Base-by-base conservation (phyloP, 2,113 vertebrate species). In the Sebastes schlegelii region DNA sequence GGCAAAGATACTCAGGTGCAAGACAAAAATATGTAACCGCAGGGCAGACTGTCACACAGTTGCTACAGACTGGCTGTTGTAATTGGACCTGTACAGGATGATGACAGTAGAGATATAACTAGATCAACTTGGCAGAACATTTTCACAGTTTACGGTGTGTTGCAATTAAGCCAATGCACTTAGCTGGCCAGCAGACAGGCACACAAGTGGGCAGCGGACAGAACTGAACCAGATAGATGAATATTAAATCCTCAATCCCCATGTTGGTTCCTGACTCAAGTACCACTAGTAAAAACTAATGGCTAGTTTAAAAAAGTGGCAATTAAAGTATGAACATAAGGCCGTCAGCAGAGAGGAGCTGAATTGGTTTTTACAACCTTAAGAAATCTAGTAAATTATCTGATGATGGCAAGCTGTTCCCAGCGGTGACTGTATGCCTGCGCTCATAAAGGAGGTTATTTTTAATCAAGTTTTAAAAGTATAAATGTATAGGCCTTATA, bases 71-170 rank as follows among this genome's bases (percentile, higher is more conserved):
- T 69, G 79, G 67, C 86, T 75, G 69, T 84, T 83, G 87, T 87
- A 89, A 89, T 91, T 92, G 86, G 85, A 82, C 57, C 73, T 77
- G 85, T 79, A 71, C 68, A 51, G 26, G 68, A 74, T 23, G 84
- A 87, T 87, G 92, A 79, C 80, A 88, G 72, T 51, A n/a, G 66
- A 78, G 72, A 82, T 76, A 70, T 54, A 80, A 91, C 82, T 34
- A 71, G 60, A 90, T 82, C 58, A 87, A 79, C 74, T 85, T 79
- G 88, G 79, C 84, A 82, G 80, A 74, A 70, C 70, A 84, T 61
- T 86, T 87, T 80, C 77, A 84, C 84, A 74, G 88, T 88, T 86
- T 83, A 83, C 80, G 81, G 52, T 63, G 21, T 74, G 63, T 73
- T 80, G 54, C 48, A 79, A 84, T 89, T 68, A 85, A 88, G 72